These are phyloP conservation scores for Rotaria macrura DNA, from an alignment of 2,888 invertebrate genomes.

Conservation along the genomic window DNA sequence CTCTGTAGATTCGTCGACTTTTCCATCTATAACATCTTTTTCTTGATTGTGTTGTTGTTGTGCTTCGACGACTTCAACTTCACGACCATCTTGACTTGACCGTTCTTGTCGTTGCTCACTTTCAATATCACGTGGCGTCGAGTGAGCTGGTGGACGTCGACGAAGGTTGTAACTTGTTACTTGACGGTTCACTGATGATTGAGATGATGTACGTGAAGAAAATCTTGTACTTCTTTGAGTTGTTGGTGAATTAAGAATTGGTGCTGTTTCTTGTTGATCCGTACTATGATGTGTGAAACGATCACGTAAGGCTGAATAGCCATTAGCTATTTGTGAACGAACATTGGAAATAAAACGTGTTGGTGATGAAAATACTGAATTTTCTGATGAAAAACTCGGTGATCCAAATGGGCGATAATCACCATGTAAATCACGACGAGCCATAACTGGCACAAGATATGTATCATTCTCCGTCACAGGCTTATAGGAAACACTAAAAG, in stretches of 20 bases:
- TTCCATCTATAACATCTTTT: neutral
- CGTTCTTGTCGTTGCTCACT: neutral
- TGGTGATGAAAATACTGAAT: neutral
- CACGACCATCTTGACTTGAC: neutral
- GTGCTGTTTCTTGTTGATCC: neutral
- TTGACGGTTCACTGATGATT: neutral
- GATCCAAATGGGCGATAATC: neutral
- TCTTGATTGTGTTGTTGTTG: neutral
- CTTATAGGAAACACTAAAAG: neutral
- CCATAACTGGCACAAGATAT: neutral
- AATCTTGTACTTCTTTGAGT: neutral
- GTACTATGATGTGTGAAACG: neutral
- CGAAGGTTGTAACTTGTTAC: neutral
- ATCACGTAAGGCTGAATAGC: neutral
- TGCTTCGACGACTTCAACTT: neutral
- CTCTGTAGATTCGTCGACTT: neutral
- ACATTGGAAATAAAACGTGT: neutral
- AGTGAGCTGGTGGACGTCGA: neutral
- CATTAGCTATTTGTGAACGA: neutral
- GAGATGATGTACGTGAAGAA: conserved; percentile 4
- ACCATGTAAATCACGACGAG: conserved; percentile 14
- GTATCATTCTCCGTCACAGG: neutral
- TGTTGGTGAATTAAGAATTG: neutral
- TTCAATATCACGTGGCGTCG: neutral
- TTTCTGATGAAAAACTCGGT: neutral